These are phyloP conservation scores for Lanius collurio DNA, from an alignment of 2,113 vertebrate genomes.

Conservation along the genomic window DNA sequence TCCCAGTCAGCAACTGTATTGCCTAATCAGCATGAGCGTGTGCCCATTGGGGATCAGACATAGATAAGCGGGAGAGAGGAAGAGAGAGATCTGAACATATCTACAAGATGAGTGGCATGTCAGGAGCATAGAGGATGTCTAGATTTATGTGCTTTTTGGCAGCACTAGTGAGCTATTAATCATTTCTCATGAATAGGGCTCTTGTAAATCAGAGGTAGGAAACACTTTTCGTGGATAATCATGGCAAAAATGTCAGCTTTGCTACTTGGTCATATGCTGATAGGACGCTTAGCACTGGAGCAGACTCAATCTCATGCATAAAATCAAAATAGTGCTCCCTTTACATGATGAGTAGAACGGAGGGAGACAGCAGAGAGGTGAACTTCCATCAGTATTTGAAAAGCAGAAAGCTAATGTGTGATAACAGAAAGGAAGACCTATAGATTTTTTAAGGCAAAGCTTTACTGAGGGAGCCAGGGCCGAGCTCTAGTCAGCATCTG, in stretches of 20 bases:
- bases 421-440: neutral
- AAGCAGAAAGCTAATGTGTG: neutral
- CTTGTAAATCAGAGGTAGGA: conserved; percentile 68
- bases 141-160: conserved; percentile 77
- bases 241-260: conserved; percentile 55
- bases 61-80: neutral
- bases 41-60: conserved; percentile 54
- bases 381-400: conserved; percentile 23
- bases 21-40: conserved; percentile 64
- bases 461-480: neutral
- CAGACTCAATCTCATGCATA: neutral
- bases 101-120: conserved; percentile 62
- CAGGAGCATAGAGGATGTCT: conserved; percentile 62
- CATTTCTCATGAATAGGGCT: conserved; percentile 61
- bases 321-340: conserved; percentile 28
- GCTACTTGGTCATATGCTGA: conserved; percentile 44
- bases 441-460: neutral
- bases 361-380: neutral
- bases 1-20: conserved; percentile 67
- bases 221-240: conserved; percentile 37
- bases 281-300: conserved; percentile 7
- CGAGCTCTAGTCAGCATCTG: conserved; percentile 15
- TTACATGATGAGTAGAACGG: neutral
- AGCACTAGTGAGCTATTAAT: conserved; percentile 68
- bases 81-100: conserved; percentile 31